These are phyloP conservation scores for Acleris literana DNA, from an alignment of 2,888 invertebrate genomes.

Conservation along the genomic window DNA sequence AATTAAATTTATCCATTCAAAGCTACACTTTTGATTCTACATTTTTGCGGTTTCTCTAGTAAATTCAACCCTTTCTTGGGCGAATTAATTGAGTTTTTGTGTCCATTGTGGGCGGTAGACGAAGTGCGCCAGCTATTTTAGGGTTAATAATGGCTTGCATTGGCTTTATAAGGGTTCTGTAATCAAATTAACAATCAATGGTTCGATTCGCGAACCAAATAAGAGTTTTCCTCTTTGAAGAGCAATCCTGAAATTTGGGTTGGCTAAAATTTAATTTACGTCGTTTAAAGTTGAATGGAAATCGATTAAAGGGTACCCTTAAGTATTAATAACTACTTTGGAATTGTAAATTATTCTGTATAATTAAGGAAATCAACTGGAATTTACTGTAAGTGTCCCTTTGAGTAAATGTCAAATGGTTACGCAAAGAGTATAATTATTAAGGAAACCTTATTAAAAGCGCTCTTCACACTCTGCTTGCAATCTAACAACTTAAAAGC, in stretches of 20 bases:
- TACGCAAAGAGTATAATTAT: no score
- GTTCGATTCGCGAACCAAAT: slow-evolving; percentile 24
- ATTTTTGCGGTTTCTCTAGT: slow-evolving; percentile 55
- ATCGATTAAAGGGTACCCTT: background rate
- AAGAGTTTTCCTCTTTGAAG: slow-evolving; percentile 16
- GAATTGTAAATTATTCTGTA: no score
- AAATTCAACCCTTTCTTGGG: slow-evolving; percentile 58
- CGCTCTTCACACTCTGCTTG: no score
- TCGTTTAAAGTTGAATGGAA: slow-evolving; percentile 2
- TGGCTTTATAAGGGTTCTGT: slow-evolving; percentile 37
- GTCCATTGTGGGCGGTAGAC: slow-evolving; percentile 42
- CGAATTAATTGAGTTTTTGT: slow-evolving; percentile 65
- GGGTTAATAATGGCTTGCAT: slow-evolving; percentile 48
- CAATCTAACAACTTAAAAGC: no score
- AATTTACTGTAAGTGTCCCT: no score
- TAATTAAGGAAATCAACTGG: no score
- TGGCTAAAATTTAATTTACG: slow-evolving; percentile 1
- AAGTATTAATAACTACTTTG: no score
- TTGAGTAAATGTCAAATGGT: no score
- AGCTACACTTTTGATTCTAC: slow-evolving; percentile 51
- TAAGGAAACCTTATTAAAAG: no score
- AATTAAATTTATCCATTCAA: slow-evolving; percentile 49
- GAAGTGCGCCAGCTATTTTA: slow-evolving; percentile 45
- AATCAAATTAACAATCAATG: slow-evolving; percentile 37
- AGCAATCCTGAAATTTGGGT: slow-evolving; percentile 1